Evolutionary conservation across 1,140 invertebrate genomes (phyloP), one percentile per base, ranked within the genome.

Genomic region (Leucophenga varia): DNA sequence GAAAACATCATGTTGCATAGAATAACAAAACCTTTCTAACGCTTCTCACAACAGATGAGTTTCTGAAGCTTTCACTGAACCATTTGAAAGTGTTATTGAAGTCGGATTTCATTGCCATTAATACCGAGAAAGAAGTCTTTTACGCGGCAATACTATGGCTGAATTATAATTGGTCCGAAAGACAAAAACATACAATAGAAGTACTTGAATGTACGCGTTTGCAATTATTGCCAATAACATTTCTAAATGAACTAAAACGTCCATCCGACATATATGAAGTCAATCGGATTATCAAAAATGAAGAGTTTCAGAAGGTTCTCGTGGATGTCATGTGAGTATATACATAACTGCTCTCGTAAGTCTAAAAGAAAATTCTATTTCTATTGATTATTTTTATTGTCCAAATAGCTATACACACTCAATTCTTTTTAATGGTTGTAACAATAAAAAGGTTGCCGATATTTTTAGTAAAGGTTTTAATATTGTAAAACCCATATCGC

Each of bases 81-180:
- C 43, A 43, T 4, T 4, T 61, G 6, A 13, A 28, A 16, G 3
- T 2, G 10, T 41, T 61, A 34, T 31, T 61, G 18, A 8, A 18
- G 16, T 59, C 57, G n/a, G 32, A 45, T 12, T 18, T 46, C 1
- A 21, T 61, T 6, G 40, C 40, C 5, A 42, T 61, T 1, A 61
- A 61, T 19, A 49, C 31, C 10, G 58, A 61, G 39, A 36, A 30
- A 38, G 58, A 61, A 32, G 30, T 61, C 5, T 49, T 55, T n/a
- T 61, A 44, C 13, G 34, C 53, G 4, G 56, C 58, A 6, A 18
- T 61, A 8, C 58, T 53, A 17, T 61, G 58, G 58, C 42, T 61
- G 3, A 43, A 30, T 6, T 35, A 59, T 31, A 34, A 61, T 10
- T 61, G 58, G 58, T 8, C 37, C 0, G 13, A 10, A 2, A 47